phyloP scores from a whole-genome alignment of 2,797 vertebrate species.

The Acrossocheilus fasciatus region DNA sequence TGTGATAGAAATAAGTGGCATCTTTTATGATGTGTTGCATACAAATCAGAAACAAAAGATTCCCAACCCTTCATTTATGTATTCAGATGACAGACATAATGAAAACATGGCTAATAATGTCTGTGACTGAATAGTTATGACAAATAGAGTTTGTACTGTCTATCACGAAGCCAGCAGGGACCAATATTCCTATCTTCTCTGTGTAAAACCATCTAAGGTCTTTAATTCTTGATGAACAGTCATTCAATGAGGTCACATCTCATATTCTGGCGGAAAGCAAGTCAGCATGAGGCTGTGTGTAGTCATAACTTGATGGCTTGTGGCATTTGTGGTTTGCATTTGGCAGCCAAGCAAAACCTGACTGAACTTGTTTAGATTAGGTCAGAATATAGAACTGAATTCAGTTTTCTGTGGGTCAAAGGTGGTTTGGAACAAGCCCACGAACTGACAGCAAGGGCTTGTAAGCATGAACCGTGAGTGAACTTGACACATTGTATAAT shows the following conservation, averaged over 20 bases:
- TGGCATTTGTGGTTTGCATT: neutral
- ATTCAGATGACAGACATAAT: constrained; percentile 1
- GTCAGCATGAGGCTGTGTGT: neutral
- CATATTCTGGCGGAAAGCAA: neutral
- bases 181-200: neutral
- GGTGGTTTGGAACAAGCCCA: neutral
- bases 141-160: constrained; percentile 10
- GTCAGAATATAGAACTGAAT: constrained; percentile 15
- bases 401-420: constrained; percentile 14
- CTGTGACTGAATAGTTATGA: constrained; percentile 8
- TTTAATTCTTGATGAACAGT: constrained; percentile 4
- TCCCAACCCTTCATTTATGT: neutral
- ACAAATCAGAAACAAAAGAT: neutral
- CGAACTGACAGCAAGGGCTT: neutral
- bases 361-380: constrained; percentile 18
- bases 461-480: neutral
- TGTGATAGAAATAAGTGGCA: neutral
- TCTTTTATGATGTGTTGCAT: neutral
- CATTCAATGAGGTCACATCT: neutral
- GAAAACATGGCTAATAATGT: neutral
- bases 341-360: neutral
- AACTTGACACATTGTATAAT: neutral
- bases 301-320: neutral
- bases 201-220: neutral
- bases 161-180: neutral